Conservation (phyloP, 2,113 vertebrate species). For the Cercocebus atys region DNA sequence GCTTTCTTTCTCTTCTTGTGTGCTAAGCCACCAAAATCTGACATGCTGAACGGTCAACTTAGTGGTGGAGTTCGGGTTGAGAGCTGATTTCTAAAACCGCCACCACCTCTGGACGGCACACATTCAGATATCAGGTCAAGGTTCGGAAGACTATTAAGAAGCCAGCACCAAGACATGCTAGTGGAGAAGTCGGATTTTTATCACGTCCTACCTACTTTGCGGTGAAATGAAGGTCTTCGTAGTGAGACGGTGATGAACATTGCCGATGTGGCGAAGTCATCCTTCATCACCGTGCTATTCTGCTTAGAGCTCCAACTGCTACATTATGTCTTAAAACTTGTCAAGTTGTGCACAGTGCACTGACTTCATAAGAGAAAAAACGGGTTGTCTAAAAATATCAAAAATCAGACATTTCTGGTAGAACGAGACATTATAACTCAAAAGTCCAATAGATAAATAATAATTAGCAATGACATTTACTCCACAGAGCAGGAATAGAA, state of each 20-base stretch:
- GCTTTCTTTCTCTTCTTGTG: background rate
- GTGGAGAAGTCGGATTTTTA: background rate
- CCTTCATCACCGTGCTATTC: slow-evolving; percentile 59
- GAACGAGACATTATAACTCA: slow-evolving; percentile 64
- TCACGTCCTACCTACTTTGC: slow-evolving; percentile 17
- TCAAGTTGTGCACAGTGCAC: slow-evolving; percentile 68
- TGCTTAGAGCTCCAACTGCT: slow-evolving; percentile 45
- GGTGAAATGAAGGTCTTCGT: slow-evolving; percentile 32
- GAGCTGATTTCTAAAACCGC: background rate
- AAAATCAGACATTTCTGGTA: slow-evolving; percentile 66
- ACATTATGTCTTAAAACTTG: slow-evolving; percentile 70
- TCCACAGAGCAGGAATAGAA: slow-evolving; percentile 44
- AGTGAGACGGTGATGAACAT: slow-evolving; percentile 33
- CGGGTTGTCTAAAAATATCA: slow-evolving; percentile 61
- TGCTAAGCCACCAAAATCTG: background rate
- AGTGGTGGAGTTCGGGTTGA: background rate
- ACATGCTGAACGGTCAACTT: background rate
- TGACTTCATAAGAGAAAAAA: slow-evolving; percentile 69
- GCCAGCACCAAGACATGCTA: background rate
- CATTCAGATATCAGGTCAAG: background rate
- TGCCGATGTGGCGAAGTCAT: background rate
- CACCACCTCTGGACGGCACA: background rate
- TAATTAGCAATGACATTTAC: slow-evolving; percentile 76
- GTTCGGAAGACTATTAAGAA: background rate
- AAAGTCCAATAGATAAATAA: slow-evolving; percentile 72